Percentiles rank a stretch among this genome's conserved stretches.
phyloP scores from a whole-genome alignment of 2,113 vertebrate genomes.

The Mesoclemmys tuberculata region DNA sequence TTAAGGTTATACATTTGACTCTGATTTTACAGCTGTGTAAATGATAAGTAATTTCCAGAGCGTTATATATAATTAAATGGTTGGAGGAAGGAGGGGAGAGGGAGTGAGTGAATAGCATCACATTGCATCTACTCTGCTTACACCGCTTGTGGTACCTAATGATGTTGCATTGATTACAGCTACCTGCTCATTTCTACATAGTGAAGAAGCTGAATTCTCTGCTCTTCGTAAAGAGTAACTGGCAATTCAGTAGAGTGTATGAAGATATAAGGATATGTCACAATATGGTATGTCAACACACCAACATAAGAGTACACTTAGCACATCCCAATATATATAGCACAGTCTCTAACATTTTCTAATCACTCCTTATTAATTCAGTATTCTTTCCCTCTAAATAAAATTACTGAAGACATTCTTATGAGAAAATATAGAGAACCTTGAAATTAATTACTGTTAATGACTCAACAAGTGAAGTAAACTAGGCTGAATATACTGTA shows the following conservation, averaged over 20 bases:
- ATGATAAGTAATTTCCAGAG: not conserved
- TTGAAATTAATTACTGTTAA: not conserved
- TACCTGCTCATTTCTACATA: not conserved
- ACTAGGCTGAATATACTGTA: constrained; percentile 1
- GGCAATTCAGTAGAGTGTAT: not conserved
- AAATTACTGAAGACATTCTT: not conserved
- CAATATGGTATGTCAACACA: not conserved
- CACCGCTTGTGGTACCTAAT: not conserved
- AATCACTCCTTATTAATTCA: not conserved
- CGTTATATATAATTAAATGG: not conserved
- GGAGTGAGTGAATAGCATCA: not conserved
- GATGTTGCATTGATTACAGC: not conserved
- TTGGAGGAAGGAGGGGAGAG: not conserved
- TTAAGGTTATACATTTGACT: not conserved
- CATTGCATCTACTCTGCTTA: not conserved
- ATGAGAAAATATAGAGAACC: not conserved
- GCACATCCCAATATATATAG: not conserved
- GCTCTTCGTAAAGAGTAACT: not conserved
- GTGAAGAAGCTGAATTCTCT: not conserved
- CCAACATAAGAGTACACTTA: not conserved
- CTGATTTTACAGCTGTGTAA: not conserved
- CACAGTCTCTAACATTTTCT: not conserved
- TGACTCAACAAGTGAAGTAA: constrained; percentile 32
- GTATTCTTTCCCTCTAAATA: not conserved
- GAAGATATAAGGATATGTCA: not conserved